Conservation (phyloP, 2,888 invertebrate genomes). For the Tachina lurida region DNA sequence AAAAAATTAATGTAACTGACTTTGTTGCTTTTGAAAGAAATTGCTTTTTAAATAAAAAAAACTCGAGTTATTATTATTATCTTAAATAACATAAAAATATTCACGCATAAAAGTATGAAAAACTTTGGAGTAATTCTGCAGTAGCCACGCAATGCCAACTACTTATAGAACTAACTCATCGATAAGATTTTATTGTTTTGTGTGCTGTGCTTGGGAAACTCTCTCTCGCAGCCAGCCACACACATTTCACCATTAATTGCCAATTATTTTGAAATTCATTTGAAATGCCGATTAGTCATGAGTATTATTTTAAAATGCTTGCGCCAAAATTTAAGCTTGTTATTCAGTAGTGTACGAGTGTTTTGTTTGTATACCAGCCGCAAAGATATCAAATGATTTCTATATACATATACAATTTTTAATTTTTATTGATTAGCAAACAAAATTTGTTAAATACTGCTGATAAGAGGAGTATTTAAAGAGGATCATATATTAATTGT, state of each 20-base stretch:
- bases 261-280: slow-evolving; percentile 65
- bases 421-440: too few relatives aligned
- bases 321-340: slow-evolving; percentile 45
- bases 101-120: not conserved
- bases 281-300: slow-evolving; percentile 67
- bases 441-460: not conserved
- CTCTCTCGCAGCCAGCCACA: slow-evolving; percentile 28
- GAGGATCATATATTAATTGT: too few relatives aligned
- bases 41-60: too few relatives aligned
- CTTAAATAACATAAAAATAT: too few relatives aligned
- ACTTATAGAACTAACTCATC: not conserved
- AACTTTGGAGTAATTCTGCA: not conserved
- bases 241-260: slow-evolving; percentile 27
- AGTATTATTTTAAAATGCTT: slow-evolving; percentile 63
- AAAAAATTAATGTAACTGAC: too few relatives aligned
- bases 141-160: not conserved
- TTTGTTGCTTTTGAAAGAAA: too few relatives aligned
- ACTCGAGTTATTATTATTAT: too few relatives aligned
- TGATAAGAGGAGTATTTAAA: not conserved
- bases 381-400: slow-evolving; percentile 27
- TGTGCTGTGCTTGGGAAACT: slow-evolving; percentile 31
- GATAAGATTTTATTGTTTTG: not conserved
- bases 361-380: slow-evolving; percentile 17
- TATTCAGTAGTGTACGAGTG: not conserved
- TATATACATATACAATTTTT: not conserved